Evolutionary conservation across 2,797 vertebrate species (phyloP).

Genomic region (Arctocebus calabarensis): DNA sequence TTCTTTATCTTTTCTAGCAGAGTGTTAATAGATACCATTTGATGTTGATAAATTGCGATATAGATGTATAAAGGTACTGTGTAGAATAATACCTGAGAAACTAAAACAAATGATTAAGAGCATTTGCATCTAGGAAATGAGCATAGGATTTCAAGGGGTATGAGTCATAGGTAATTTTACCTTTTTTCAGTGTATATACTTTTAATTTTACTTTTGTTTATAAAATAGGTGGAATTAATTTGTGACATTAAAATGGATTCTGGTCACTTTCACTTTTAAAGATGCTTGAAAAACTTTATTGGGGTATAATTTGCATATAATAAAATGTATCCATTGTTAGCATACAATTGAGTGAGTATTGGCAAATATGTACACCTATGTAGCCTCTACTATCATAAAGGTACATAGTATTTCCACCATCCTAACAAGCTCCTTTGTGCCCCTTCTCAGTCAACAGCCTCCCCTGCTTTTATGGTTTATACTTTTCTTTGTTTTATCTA

Average conservation of each 20-base stretch:
- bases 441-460: background rate
- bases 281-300: background rate
- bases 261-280: background rate
- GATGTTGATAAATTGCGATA: slow-evolving; percentile 13
- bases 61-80: background rate
- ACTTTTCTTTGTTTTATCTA: background rate
- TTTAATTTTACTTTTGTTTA: background rate
- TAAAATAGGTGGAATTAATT: background rate
- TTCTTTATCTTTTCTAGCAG: background rate
- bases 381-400: background rate
- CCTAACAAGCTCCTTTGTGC: background rate
- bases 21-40: background rate
- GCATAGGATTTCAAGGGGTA: background rate
- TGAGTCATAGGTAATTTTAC: background rate
- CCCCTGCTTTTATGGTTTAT: background rate
- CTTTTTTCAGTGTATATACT: background rate
- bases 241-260: background rate
- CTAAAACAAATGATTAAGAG: slow-evolving; percentile 33
- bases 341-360: background rate
- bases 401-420: background rate
- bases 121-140: background rate
- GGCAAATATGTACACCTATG: background rate
- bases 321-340: background rate
- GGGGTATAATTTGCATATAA: background rate
- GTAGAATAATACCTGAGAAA: slow-evolving; percentile 1